Conservation (phyloP, 2,113 vertebrate genomes). For the Lagopus leucura region DNA sequence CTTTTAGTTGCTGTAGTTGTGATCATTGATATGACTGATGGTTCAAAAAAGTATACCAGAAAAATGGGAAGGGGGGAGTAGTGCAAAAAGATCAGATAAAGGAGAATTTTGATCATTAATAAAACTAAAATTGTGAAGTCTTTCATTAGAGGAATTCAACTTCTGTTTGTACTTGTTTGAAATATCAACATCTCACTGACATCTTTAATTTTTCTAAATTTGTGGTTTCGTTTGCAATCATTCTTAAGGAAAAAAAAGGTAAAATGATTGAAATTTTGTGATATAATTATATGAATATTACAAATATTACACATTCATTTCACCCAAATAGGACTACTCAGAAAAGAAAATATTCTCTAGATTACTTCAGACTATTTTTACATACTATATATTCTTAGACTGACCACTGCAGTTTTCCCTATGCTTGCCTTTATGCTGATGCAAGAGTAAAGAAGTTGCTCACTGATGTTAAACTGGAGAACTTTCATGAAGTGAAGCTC, state of each 20-base stretch:
- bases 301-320: not conserved
- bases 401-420: not conserved
- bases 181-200: not conserved
- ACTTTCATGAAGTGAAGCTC: not conserved
- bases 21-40: not conserved
- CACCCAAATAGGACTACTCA: not conserved
- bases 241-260: not conserved
- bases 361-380: not conserved
- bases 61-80: not conserved
- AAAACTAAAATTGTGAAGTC: not conserved
- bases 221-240: not conserved
- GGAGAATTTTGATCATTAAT: not conserved
- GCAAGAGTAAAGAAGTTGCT: not conserved
- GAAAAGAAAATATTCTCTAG: not conserved
- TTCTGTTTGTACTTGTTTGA: not conserved
- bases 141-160: not conserved
- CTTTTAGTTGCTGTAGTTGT: not conserved
- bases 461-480: not conserved
- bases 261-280: not conserved
- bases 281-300: not conserved
- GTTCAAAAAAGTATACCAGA: not conserved
- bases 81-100: not conserved
- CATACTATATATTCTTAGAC: not conserved
- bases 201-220: not conserved
- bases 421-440: not conserved